Evolutionary conservation across 2,888 invertebrate genomes (phyloP).

Genomic region (Lasioglossum morio): DNA sequence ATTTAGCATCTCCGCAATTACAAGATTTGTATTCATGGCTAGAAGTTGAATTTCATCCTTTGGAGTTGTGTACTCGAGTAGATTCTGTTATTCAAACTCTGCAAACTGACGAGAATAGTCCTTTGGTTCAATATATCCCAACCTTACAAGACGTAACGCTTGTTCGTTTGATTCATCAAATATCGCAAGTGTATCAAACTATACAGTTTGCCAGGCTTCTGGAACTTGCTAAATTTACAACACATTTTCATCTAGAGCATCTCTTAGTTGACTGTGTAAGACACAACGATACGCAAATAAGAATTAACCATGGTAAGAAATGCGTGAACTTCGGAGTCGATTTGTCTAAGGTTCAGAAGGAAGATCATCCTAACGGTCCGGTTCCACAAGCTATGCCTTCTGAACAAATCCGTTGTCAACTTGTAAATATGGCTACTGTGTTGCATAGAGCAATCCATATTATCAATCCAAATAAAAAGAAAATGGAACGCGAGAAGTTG

Average conservation of each 20-base stretch:
- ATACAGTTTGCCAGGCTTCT: conserved; percentile 94
- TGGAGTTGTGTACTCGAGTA: conserved; percentile 93
- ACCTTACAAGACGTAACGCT: conserved; percentile 96
- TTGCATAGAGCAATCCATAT: conserved; percentile 91
- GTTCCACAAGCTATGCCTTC: conserved; percentile 97
- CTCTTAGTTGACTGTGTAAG: conserved; percentile 97
- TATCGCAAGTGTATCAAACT: conserved; percentile 97
- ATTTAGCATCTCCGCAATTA: conserved; percentile 93
- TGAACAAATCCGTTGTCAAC: conserved; percentile 96
- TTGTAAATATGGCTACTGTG: conserved; percentile 95
- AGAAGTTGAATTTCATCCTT: conserved; percentile 98
- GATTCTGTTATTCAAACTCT: conserved; percentile 92
- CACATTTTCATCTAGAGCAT: conserved; percentile 95
- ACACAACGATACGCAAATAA: conserved; percentile 97
- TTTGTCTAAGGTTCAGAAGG: conserved; percentile 95
- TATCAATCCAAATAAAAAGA: conserved; percentile 93
- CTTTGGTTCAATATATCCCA: conserved; percentile 92
- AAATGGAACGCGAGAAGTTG: conserved; percentile 90
- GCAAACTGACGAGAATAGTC: conserved; percentile 88
- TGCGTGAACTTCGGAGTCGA: conserved; percentile 98
- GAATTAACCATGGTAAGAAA: conserved; percentile 91
- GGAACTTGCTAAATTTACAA: conserved; percentile 94
- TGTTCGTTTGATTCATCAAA: conserved; percentile 93
- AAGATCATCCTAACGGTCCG: conserved; percentile 97
- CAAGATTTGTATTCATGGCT: conserved; percentile 96